Evolutionary conservation across 2,113 vertebrate species (phyloP), one percentile per base, ranked within the genome.

Genomic region (Callionymus lyra): DNA sequence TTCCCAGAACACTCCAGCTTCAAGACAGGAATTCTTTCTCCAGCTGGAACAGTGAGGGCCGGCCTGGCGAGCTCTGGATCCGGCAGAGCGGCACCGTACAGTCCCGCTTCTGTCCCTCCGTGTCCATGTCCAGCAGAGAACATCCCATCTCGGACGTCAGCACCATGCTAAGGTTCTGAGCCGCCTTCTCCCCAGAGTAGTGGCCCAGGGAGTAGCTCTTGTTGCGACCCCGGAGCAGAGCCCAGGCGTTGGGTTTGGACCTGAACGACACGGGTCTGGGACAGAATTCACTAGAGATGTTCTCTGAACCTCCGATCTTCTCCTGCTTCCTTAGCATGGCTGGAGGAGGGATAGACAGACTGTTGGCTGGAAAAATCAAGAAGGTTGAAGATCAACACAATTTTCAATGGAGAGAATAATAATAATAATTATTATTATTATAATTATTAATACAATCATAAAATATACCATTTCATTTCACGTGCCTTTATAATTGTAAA

Each of bases 21-120:
- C 82, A 91, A 0, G 90, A 92, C 67, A 91, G 84, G 79, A 91
- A 96, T 48, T 90, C 88, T 51, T 88, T 90, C 61, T 94, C 90
- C 74, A 93, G 86, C 74, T 91, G 85, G 9, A 87, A 89, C 58
- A 87, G 76, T 2, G 89, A 79, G 0, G 85, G 69, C 2, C 78
- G 83, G 16, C 59, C 70, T 1, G 83, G 68, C 19, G 84, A 77
- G 50, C 82, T 91, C 80, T 85, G 90, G 53, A 89, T 85, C 70
- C 86, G 83, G 58, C 91, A 92, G 32, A 94, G 83, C 31, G 94
- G 92, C 53, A 89, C 85, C 0, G 90, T 89, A 72, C 83, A 81
- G 79, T 94, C 93, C 44, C 82, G 79, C 54, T 90, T 91, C 72
- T 92, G 92, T 36, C 90, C 90, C 76, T 94, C 90, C 0, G 83